Evolutionary conservation across 1,140 invertebrate species (phyloP), one percentile per base, ranked within the genome.

Genomic region (Hylaeus anthracinus): DNA sequence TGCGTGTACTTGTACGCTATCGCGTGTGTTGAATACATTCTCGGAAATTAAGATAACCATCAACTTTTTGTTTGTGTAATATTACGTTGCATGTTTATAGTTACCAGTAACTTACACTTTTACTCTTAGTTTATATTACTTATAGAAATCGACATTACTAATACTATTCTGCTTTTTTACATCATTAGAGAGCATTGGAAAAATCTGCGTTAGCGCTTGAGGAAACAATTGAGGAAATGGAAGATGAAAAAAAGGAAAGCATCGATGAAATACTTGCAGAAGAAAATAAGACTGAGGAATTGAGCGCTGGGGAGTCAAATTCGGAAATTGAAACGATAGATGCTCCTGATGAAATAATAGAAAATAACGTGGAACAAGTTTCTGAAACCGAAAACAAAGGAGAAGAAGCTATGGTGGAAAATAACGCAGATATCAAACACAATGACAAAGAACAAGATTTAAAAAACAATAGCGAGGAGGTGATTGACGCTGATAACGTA

Each of bases 211-310:
- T 87, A 70, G 79, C 86, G 6, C 70, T 90, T 5, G 84, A 89
- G 2, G 90, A 91, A 64, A 72, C 83, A 9, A 74, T 89, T 15
- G 90, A 92, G 65, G 92, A 93, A 72, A 89, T 90, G 70, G 91
- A 92, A 39, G 89, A 91, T 15, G 82, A 81, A 45, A 87, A 90
- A 67, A 85, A 87, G 37, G 86, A 88, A 45, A 64, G 67, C 6
- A 72, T 84, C 1, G 90, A 92, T 75, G 92, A 91, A 84, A 76
- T 81, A 10, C 83, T 83, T 51, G 82, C 14, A 64, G 79, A 92
- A n/a, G 94, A 95, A 81, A 93, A 91, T 1, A 92, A 91, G n/a
- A 87, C 90, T 2, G 92, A 94, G 14, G 93, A 93, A 67, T 55
- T 71, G 81, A 92, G 66, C 9, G 6, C 48, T 45, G 75, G 74